These are phyloP conservation scores for Phodopus roborovskii DNA, from an alignment of 2,113 vertebrate species.

Conservation along the genomic window DNA sequence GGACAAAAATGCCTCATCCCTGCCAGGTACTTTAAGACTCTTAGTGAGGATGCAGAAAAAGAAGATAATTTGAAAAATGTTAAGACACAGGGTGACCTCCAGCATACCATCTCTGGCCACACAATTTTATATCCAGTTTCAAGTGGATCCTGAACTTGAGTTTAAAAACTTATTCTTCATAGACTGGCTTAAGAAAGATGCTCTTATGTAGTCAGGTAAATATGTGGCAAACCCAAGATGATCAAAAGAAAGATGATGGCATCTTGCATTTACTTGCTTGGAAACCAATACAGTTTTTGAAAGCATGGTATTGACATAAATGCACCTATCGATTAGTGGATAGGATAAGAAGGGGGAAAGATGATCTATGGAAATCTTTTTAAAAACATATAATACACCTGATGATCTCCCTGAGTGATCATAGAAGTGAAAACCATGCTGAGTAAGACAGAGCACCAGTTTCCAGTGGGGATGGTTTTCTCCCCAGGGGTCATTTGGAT, in stretches of 20 bases:
- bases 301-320: not conserved
- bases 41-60: not conserved
- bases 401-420: not conserved
- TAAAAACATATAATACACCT: not conserved
- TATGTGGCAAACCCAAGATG: not conserved
- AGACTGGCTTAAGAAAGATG: not conserved
- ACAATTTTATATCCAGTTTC: not conserved
- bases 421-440: not conserved
- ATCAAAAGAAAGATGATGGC: not conserved
- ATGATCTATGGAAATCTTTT: not conserved
- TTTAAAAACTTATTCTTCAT: not conserved
- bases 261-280: not conserved
- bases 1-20: not conserved
- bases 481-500: not conserved
- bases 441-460: fast-evolving
- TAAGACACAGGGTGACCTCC: not conserved
- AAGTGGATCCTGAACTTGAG: not conserved
- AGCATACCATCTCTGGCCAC: not conserved
- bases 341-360: not conserved
- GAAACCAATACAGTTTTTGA: not conserved
- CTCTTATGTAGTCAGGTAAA: not conserved
- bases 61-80: not conserved
- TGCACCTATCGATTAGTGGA: not conserved
- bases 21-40: not conserved
- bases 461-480: not conserved